Base-by-base conservation (phyloP, 2,797 vertebrate species). In the Poeciliopsis gracilis region DNA sequence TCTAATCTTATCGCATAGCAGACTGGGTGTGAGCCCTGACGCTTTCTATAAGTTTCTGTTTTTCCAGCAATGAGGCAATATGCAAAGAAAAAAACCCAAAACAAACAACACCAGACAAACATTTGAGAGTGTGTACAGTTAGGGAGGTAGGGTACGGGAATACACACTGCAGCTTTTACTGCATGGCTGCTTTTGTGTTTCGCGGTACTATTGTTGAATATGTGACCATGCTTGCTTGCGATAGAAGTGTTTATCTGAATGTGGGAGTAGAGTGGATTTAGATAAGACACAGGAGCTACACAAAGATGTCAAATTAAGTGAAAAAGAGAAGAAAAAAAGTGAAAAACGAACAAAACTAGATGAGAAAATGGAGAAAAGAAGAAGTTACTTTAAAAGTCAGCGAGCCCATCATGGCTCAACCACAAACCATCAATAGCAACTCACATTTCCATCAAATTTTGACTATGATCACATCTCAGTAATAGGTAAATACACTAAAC, bases 1-100 rank as follows among this genome's bases (percentile, higher is more conserved):
- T 94, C 89, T 90, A 92, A 92, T 94, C 92, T 94, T 85, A 92
- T 93, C 85, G 2, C 86, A 41, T 11, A 73, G 87, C 87, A 92
- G 85, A 85, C 84, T 86, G 90, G 83, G 88, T 84, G 91, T 91
- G 86, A 90, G 86, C 77, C 81, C 82, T 79, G 86, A 87, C 33
- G 82, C 78, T 82, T 78, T 47, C 25, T 18, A n/a, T 75, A 33
- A 25, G 49, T 69, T 87, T 83, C 85, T 41, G 81, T 74, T 77
- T 77, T 75, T 79, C 66, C 66, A 84, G 77, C 83, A 83, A 79
- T 80, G 82, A 81, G 77, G 76, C 59, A 79, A 13, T 67, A 57
- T 86, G 73, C 74, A 86, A 77, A 53, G 25, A 28, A 69, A 13
- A 41, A 69, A 46, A 72, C 82, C 66, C 73, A 89, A 84, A 88